Base-by-base conservation (phyloP, 2,113 vertebrate genomes). In the Oxygymnocypris stewartii region DNA sequence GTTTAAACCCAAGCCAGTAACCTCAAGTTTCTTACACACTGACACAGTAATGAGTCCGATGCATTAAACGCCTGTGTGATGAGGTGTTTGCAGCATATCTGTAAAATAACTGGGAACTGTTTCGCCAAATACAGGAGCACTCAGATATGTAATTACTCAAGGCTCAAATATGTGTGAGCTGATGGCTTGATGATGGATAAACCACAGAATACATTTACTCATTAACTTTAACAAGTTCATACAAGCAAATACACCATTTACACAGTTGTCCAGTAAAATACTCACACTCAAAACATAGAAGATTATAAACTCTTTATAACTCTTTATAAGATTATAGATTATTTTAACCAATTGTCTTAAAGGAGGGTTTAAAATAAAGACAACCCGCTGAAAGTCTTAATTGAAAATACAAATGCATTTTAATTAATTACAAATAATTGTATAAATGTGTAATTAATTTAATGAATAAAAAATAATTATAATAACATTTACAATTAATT, bases 131-230 rank as follows among this genome's bases (percentile, higher is more conserved):
- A 40, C 82, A 75, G 82, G 67, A 84, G 69, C 65, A 57, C 18
- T 73, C 35, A 42, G 49, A 59, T 57, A 18, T 6, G 6, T 82
- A 71, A 71, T 82, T 82, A 82, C 63, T 82, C 44, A 82, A 31
- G 37, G 42, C 61, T 67, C 59, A 82, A 82, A 82, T 81, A 47
- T 81, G 59, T 71, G 81, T 83, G 69, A 84, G 28, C 35, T n/a
- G 82, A 84, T n/a, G 69, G 49, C 65, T 69, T 74, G 49, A 35
- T 84, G 82, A 84, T 49, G 49, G 82, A 84, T 84, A 74, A 84
- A 84, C 59, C 69, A 57, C 82, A 84, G 49, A 73, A 57, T 28
- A 20, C 51, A 42, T 84, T 84, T 74, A 74, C 67, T 54, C 82
- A 74, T 23, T 37, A 25, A 47, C 14, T 51, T 35, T 51, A 71